Base-by-base conservation (phyloP, 2,888 invertebrate species). In the Volucella zonaria region DNA sequence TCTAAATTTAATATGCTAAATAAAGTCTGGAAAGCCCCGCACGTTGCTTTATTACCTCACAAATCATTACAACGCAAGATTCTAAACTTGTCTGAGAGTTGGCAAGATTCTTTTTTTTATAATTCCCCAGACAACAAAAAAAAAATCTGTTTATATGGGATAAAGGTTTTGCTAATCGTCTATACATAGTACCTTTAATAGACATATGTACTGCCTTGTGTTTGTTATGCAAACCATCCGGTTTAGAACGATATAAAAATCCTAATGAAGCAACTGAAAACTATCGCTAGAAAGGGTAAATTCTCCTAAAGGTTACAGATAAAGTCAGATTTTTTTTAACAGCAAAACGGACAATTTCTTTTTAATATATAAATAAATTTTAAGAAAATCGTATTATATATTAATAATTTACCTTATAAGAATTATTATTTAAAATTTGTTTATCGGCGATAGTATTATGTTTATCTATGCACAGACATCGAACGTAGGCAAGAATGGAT, bases 201-300 rank as follows among this genome's bases (percentile, higher is more conserved):
- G 47, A 67, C 3, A 23, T 23, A 23, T 45, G 2, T 31, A 31
- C 31, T 31, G 6, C 31, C 31, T 31, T 31, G 31, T 31, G 31
- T 23, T 58, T 61, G 15, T 68, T 78, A 78, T 82, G 78, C 58
- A 74, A 74, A 78, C 74, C 42, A 45, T 58, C 61, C 31, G 58
- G 58, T 45, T 31, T 47, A 47, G 45, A 62, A 74, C 73, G 45
- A 45, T 67, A 62, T 45, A 49, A 64, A 78, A 62, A 64, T 62
- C 67, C 15, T 14, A 81, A 82, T 78, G 62, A 78, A 68, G 56
- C 56, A 52, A 31, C 42, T 52, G 47, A 47, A 9, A 15, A 31
- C 64, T 66, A 52, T 66, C 59, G 40, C 43, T 76, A 58, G 59
- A 70, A 70, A 58, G 31, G 61, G 42, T 58, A 51, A 64, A 8